Evolutionary conservation across 2,797 vertebrate genomes (phyloP).

Genomic region (Pseudochaenichthys georgianus): DNA sequence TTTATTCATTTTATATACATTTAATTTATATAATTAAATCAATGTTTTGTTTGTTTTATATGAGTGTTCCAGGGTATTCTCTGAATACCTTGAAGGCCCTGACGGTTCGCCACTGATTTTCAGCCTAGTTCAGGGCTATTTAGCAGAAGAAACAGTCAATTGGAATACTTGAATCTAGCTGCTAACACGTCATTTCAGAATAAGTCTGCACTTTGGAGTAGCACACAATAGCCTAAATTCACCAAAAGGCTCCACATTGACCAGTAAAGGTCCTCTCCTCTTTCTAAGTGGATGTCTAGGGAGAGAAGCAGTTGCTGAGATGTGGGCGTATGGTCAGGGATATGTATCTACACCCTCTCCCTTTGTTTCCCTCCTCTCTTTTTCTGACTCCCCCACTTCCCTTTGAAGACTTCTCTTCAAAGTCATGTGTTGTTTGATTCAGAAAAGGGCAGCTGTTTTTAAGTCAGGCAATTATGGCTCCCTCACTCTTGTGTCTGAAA

Average conservation of each 20-base stretch:
- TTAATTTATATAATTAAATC: too few species aligned
- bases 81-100: too few species aligned
- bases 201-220: too few species aligned
- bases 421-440: constrained; percentile 58
- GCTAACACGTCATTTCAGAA: too few species aligned
- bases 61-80: too few species aligned
- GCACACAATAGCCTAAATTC: constrained; percentile 28
- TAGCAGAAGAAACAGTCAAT: constrained; percentile 21
- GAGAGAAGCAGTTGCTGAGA: constrained; percentile 13
- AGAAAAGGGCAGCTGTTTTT: constrained; percentile 63
- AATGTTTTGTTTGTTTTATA: too few species aligned
- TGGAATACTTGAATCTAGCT: neutral
- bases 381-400: constrained; percentile 8
- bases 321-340: constrained; percentile 15
- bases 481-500: constrained; percentile 39
- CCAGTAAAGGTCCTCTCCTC: constrained; percentile 30
- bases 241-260: constrained; percentile 43
- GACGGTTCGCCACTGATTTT: too few species aligned
- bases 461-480: constrained; percentile 52
- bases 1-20: too few species aligned
- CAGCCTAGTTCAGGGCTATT: constrained; percentile 1
- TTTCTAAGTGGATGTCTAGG: constrained; percentile 44
- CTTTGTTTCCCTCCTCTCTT: neutral
- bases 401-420: constrained; percentile 70
- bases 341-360: constrained; percentile 31